Percentiles rank a stretch among this genome's conserved stretches.
Conservation (phyloP, 2,797 vertebrate species). For the Simalia tracyae region DNA sequence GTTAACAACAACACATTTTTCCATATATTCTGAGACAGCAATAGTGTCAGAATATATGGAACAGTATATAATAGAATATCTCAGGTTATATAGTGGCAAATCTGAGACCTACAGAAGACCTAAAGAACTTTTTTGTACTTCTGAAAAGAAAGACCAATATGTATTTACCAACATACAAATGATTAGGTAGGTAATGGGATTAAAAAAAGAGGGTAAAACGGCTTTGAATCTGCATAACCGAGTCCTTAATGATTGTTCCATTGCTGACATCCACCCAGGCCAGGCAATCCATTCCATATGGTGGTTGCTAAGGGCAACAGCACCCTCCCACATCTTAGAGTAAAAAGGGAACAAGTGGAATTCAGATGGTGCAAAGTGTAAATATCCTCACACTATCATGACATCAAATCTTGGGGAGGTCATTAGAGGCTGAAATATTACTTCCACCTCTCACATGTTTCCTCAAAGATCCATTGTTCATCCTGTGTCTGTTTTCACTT, state of each 20-base stretch:
- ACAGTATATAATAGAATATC: not conserved
- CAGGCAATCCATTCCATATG: not conserved
- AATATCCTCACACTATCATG: not conserved
- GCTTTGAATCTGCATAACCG: not conserved
- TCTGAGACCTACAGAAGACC: not conserved
- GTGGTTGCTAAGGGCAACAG: not conserved
- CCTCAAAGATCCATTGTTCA: not conserved
- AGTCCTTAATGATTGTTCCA: not conserved
- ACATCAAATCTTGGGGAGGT: not conserved
- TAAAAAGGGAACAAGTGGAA: not conserved
- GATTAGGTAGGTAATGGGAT: not conserved
- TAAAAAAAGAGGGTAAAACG: not conserved
- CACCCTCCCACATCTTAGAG: not conserved
- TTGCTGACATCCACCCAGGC: not conserved
- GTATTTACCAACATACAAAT: not conserved
- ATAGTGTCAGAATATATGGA: not conserved
- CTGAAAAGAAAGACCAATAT: not conserved
- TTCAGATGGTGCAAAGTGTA: not conserved
- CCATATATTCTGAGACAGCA: not conserved
- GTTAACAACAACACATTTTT: not conserved
- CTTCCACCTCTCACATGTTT: not conserved
- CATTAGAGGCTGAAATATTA: not conserved
- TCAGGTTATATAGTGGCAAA: not conserved
- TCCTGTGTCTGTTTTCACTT: not conserved
- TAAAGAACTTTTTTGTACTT: not conserved